These are phyloP conservation scores for Lepidotrigona ventralis DNA, from an alignment of 1,140 invertebrate genomes.

Conservation along the genomic window DNA sequence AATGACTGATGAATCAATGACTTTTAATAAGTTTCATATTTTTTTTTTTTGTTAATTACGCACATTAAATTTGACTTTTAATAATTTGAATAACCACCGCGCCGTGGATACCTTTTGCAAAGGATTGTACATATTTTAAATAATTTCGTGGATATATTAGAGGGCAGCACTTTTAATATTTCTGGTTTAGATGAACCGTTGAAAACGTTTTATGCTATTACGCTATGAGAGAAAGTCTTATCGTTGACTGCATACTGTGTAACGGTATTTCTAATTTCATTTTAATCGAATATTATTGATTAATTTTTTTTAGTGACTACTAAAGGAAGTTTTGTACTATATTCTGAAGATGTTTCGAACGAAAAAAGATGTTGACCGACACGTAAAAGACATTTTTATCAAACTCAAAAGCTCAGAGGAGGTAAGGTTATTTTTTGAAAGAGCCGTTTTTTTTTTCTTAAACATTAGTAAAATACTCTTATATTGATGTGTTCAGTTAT, in stretches of 20 bases:
- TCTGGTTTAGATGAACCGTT: slow-evolving; percentile 47
- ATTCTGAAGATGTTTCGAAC: slow-evolving; percentile 82
- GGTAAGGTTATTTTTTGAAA: slow-evolving; percentile 79
- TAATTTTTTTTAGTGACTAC: background rate
- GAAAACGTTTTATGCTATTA: slow-evolving; percentile 57
- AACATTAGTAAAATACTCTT: background rate
- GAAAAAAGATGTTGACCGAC: slow-evolving; percentile 86
- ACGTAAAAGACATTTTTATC: slow-evolving; percentile 84
- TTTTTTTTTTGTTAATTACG: no score
- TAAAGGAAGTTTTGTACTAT: background rate
- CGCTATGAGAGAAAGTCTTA: slow-evolving; percentile 32
- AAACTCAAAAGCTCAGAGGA: slow-evolving; percentile 84
- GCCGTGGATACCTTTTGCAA: background rate
- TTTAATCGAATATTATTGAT: slow-evolving; percentile 13
- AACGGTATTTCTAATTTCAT: slow-evolving; percentile 32
- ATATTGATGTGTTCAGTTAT: background rate
- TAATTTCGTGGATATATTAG: background rate
- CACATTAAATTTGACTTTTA: background rate
- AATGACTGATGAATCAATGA: slow-evolving; percentile 7
- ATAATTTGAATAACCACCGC: background rate
- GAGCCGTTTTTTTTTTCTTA: slow-evolving; percentile 2
- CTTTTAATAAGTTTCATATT: background rate
- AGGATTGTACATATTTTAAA: background rate
- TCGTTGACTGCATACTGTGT: slow-evolving; percentile 1
- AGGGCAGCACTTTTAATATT: slow-evolving; percentile 26